phyloP scores from a whole-genome alignment of 2,797 vertebrate species.

The Rhincodon typus region DNA sequence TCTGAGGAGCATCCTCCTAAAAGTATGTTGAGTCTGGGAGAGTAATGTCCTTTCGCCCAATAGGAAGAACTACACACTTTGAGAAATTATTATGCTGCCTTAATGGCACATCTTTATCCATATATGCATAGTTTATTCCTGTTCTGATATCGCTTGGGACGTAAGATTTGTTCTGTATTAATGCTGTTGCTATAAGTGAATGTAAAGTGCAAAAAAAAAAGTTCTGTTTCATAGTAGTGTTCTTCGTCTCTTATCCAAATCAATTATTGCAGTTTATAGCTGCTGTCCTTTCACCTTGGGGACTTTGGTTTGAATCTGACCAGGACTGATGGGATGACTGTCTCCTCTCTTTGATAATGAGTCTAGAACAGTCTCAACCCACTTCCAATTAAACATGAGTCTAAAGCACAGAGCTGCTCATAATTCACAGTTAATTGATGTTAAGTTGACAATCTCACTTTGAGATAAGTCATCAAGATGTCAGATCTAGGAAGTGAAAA shows the following conservation, averaged over 20 bases:
- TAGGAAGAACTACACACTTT: neutral
- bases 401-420: neutral
- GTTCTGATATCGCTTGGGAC: neutral
- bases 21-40: neutral
- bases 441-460: conserved; percentile 20
- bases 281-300: conserved; percentile 28
- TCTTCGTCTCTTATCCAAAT: neutral
- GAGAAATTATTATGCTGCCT: neutral
- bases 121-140: neutral
- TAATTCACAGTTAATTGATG: conserved; percentile 16
- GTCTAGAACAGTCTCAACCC: conserved; percentile 24
- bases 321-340: conserved; percentile 16
- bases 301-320: conserved; percentile 19
- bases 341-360: conserved; percentile 25
- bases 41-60: neutral
- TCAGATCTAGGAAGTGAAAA: conserved; percentile 2
- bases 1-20: neutral
- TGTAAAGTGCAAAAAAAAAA: neutral
- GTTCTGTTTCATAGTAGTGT: neutral
- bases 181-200: neutral
- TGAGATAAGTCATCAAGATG: neutral
- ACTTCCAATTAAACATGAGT: neutral
- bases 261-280: neutral
- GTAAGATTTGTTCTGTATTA: neutral
- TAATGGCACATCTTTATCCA: neutral